Evolutionary conservation across 2,797 vertebrate species (phyloP), one percentile per base, ranked within the genome.

Genomic region (Mastacembelus armatus): DNA sequence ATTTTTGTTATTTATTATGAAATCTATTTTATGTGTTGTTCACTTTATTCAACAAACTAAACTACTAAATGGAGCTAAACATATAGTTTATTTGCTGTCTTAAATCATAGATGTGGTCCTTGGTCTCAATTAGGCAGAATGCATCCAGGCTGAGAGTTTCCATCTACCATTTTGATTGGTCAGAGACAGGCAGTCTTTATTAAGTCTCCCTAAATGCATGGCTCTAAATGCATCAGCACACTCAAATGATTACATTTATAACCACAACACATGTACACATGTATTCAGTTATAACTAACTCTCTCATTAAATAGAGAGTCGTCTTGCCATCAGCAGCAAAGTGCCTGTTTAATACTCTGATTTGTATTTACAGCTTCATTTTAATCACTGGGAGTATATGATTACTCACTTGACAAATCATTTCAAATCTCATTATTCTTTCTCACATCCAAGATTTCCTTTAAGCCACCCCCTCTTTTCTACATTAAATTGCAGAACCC

Each of bases 401-500:
- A 32, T 49, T 67, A n/a, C n/a, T 48, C 10, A 19, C 67, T 56
- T 42, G 58, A 51, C 38, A 47, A 43, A 60, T 69, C 38, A 35
- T 33, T 36, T 65, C 35, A 47, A 52, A 66, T 79, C n/a, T 67
- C 58, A 74, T 70, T 76, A 35, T 72, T 74, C 32, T 56, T 59
- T 24, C 60, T 61, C 61, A 44, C 29, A 66, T 60, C 39, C 29
- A 39, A 50, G 59, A 68, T 44, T 67, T 40, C 56, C 26, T 66
- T 11, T 26, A 33, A 72, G 36, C 73, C 32, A 11, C 27, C 56
- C 60, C 65, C 61, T 32, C 48, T 39, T 48, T 71, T 80, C 66
- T 82, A 59, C 64, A 88, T 85, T 84, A 80, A 86, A 88, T 85
- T 81, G 68, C 58, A 47, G 60, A 42, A 52, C 71, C 71, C 47